Base-by-base conservation (phyloP, 2,888 invertebrate species). In the Cephus sareptanus region DNA sequence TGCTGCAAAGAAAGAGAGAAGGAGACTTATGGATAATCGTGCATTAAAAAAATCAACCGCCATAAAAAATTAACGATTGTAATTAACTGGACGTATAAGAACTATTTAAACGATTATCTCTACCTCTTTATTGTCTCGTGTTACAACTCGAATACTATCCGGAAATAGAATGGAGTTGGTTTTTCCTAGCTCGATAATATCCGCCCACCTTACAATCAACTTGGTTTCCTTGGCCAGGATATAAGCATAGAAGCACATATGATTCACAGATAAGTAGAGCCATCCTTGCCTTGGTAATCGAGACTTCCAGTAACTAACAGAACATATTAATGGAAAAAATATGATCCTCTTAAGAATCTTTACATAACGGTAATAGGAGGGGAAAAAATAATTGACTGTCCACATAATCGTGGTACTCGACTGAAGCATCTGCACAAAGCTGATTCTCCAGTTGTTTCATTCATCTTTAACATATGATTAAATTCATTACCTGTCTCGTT, bases 201-300 rank as follows among this genome's bases (percentile, higher is more conserved):
- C 98, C 3, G 96, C 95, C 98, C 98, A 98, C 86, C 97, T 94
- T 78, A 99, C 94, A 83, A 96, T 95, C 75, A 98, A 93, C 87
- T 96, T 96, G 6, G 97, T 97, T 91, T 98, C 98, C 79, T 94
- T 95, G 12, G 98, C 98, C 92, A 99, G 94, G 88, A 99, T 95
- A 89, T 97, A 98, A 0, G 99, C 97, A 92, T 99, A 97, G 92
- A 99, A 99, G 90, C 98, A 98, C 91, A 99, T 94, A 91, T 98
- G 97, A 91, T 98, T 98, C 68, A 99, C 96, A 33, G 98, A 98
- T n/a, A 99, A 94, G 90, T 99, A 99, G 90, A 99, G 93, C 96
- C 98, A 98, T 56, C 99, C 99, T 93, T 99, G 99, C n/a, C 97
- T 93, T 0, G 98, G 99, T 84, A 99, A 93, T 90, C 95, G 95